Conservation (phyloP, 1,140 invertebrate species). For the Zophobas atratus region DNA sequence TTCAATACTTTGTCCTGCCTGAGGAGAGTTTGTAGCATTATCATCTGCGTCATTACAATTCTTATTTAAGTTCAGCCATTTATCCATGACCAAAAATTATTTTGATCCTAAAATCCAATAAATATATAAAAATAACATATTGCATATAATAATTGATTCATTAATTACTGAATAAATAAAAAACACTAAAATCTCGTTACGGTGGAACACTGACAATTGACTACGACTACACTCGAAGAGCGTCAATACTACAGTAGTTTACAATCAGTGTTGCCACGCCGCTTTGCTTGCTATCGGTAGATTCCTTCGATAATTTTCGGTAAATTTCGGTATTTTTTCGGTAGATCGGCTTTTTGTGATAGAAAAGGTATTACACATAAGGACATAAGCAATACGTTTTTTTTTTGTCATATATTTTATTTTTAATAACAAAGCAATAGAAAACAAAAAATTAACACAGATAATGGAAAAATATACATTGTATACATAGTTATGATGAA, state of each 20-base stretch:
- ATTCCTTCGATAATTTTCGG: too few relatives aligned
- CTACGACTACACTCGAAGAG: conserved; percentile 23
- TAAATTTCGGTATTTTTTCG: too few relatives aligned
- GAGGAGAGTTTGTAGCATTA: background rate
- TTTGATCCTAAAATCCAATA: conserved; percentile 48
- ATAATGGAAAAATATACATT: too few relatives aligned
- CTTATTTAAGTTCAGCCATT: conserved; percentile 45
- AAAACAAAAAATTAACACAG: too few relatives aligned
- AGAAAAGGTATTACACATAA: too few relatives aligned
- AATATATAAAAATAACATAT: conserved; percentile 48
- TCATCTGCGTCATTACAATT: conserved; percentile 44
- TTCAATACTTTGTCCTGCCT: background rate
- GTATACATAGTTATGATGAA: too few relatives aligned
- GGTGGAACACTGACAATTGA: conserved; percentile 30
- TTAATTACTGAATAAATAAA: conserved; percentile 41
- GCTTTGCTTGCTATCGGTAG: too few relatives aligned
- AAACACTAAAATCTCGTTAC: conserved; percentile 40
- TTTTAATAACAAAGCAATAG: too few relatives aligned
- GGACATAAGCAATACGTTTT: too few relatives aligned
- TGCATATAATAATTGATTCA: conserved; percentile 7
- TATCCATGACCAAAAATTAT: conserved; percentile 43
- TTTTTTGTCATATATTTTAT: too few relatives aligned
- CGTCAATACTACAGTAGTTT: conserved; percentile 27
- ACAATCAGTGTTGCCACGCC: background rate
- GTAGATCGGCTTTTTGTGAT: too few relatives aligned